Evolutionary conservation across 2,888 invertebrate species (phyloP), one percentile per base, ranked within the genome.

Genomic region (Ichneumoninae sp.): DNA sequence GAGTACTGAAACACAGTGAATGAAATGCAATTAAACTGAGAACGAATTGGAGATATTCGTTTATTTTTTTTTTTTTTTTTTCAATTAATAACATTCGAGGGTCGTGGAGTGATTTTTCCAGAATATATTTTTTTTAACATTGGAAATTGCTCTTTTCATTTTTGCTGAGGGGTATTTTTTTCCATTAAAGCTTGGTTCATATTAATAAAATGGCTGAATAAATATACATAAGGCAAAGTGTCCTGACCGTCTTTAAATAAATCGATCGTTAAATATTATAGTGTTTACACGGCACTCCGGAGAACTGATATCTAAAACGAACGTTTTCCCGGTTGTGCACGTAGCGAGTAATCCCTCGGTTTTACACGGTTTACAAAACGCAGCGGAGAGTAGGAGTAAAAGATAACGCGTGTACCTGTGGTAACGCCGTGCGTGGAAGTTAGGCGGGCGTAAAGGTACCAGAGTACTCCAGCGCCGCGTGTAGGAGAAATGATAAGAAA

Each of bases 401-500:
- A 81, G 77, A 84, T 84, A 84, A 84, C 73, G 33, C 73, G 54
- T 78, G 84, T 74, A 63, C n/a, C 16, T 40, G 30, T 63, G 52
- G 33, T 73, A 77, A 40, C 26, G 22, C 33, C 44, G 73, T 69
- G 68, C 50, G 60, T 60, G 47, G 10, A 75, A 26, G 57, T 74
- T 44, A 33, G 68, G 66, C 19, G 60, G 33, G 65, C 50, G 78
- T 30, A 47, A 71, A 75, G 44, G 74, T 85, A 71, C 26, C 47
- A 6, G 13, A 69, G 65, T 40, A 52, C 66, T 65, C 52, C 69
- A 65, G 26, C 63, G 66, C 40, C 13, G 71, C 19, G 65, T 65
- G 30, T 36, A 60, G 57, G 75, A 50, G 66, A 85, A 87, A 87
- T 81, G 92, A 92, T 92, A 92, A 92, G 92, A 91, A 92, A 92